Conservation (phyloP, 2,113 vertebrate genomes). For the Pelecanoides urinatrix region DNA sequence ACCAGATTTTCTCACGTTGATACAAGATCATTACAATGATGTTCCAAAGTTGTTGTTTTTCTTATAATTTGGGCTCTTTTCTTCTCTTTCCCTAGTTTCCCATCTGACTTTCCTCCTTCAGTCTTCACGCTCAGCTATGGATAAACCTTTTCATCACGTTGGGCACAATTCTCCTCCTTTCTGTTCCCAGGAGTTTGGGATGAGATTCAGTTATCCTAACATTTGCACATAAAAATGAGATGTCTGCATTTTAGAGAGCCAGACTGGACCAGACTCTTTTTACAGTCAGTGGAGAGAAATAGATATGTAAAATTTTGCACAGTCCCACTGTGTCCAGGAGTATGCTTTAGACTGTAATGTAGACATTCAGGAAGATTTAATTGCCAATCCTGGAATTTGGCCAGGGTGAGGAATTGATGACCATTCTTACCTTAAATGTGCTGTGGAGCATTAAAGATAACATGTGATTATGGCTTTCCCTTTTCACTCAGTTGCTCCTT, state of each 20-base stretch:
- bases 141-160: background rate
- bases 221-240: slow-evolving; percentile 47
- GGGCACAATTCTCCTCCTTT: background rate
- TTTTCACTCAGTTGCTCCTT: background rate
- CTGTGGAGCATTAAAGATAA: slow-evolving; percentile 2
- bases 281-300: slow-evolving; percentile 22
- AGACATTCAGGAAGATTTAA: slow-evolving; percentile 22
- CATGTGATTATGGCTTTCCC: background rate
- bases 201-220: slow-evolving; percentile 24
- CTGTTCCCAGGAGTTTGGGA: background rate
- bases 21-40: background rate
- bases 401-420: slow-evolving; percentile 12
- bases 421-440: background rate
- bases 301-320: background rate
- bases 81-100: background rate
- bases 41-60: background rate
- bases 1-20: background rate
- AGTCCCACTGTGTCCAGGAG: background rate
- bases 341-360: background rate
- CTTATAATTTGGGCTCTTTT: background rate
- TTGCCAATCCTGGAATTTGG: background rate
- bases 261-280: background rate
- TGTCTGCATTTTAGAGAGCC: background rate
- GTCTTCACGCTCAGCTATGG: background rate
- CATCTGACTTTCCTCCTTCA: background rate